Percentiles rank a stretch among this genome's conserved stretches.
phyloP scores from a whole-genome alignment of 2,888 invertebrate species.

The Thelaira solivaga region DNA sequence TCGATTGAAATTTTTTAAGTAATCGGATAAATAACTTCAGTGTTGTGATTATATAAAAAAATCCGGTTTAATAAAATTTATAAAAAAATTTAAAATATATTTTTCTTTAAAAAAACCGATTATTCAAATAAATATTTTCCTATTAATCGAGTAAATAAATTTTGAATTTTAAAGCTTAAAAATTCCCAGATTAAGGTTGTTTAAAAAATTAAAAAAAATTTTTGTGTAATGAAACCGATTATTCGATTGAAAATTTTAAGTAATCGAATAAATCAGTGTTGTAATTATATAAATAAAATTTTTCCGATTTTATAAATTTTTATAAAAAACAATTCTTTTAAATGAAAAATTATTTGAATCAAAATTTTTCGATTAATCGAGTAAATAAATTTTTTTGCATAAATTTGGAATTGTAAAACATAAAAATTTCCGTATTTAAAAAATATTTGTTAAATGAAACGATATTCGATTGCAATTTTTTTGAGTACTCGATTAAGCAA shows the following conservation, averaged over 20 bases:
- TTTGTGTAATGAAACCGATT: not conserved
- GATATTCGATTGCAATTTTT: constrained; percentile 9
- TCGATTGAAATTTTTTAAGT: not conserved
- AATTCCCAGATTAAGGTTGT: not conserved
- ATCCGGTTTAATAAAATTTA: not conserved
- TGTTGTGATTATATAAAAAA: too few relatives aligned
- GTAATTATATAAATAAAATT: not conserved
- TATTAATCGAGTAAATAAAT: too few relatives aligned
- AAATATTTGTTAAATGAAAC: not conserved
- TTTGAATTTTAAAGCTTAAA: not conserved
- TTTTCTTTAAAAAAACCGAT: not conserved
- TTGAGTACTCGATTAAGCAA: not conserved
- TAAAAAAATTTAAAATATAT: too few relatives aligned
- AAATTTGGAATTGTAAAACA: too few relatives aligned
- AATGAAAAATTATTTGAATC: not conserved
- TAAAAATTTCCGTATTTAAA: not conserved
- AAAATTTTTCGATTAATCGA: not conserved
- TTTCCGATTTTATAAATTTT: not conserved
- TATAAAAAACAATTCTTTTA: not conserved
- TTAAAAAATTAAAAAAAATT: not conserved
- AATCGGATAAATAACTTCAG: not conserved
- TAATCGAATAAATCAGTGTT: not conserved
- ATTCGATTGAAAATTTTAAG: not conserved
- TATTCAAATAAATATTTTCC: not conserved
- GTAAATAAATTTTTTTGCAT: too few relatives aligned